Evolutionary conservation across 30 jellyfish, hydroid and myxozoan genomes (phyloP).

Genomic region (Morbakka virulenta): DNA sequence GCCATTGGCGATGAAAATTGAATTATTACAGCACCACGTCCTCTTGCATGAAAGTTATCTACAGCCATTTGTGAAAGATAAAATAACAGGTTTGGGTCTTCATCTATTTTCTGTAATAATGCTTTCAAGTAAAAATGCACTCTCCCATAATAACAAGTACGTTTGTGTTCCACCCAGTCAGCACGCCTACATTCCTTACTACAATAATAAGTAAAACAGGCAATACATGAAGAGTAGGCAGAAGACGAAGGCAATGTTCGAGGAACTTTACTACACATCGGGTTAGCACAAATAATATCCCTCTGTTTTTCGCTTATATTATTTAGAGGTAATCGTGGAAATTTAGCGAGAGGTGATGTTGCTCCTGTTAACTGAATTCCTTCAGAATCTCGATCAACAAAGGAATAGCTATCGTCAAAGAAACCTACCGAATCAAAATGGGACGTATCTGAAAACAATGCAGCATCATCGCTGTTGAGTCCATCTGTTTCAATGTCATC

Average conservation of each 20-base stretch:
- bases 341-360: background rate
- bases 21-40: conserved; percentile 76
- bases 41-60: conserved; percentile 43
- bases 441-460: background rate
- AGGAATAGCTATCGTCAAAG: background rate
- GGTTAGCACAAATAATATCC: background rate
- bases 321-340: background rate
- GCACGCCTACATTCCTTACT: conserved; percentile 85
- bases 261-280: background rate
- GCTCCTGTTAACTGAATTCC: background rate
- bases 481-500: background rate
- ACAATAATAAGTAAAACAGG: conserved; percentile 98
- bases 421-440: background rate
- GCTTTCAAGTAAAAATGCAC: conserved; percentile 80
- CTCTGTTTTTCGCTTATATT: background rate
- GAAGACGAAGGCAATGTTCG: background rate
- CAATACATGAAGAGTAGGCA: conserved; percentile 74
- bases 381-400: background rate
- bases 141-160: conserved; percentile 83
- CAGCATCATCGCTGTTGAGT: background rate
- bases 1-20: conserved; percentile 82
- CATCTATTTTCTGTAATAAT: conserved; percentile 75
- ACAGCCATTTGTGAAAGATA: conserved; percentile 49
- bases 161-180: conserved; percentile 88
- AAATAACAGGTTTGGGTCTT: conserved; percentile 44